Base-by-base conservation (phyloP, 2,888 invertebrate species). In the Spodoptera picta region DNA sequence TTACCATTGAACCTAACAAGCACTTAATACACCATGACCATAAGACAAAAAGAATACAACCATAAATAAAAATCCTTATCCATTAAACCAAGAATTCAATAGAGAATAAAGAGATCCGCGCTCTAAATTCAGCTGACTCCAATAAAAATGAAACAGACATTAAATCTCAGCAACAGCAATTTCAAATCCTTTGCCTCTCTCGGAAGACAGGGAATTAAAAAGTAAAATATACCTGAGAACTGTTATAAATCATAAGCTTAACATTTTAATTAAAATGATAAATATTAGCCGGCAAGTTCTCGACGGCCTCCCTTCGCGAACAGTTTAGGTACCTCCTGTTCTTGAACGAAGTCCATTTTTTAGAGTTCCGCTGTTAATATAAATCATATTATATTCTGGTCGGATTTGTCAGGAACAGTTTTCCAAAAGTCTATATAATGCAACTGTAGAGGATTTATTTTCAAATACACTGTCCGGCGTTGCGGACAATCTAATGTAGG, bases 221-320 rank as follows among this genome's bases (percentile, higher is more conserved):
- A 77, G 78, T 80, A 80, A 78, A 80, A 78, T 80, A 78, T 78
- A 78, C 78, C 77, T 77, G 75, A 31, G 59, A 74, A 65, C 65
- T 53, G 52, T 64, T 60, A 78, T 85, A 75, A 83, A 83, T 85
- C 81, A 77, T 64, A 67, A 69, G 80, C 85, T 86, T 80, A 79
- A 79, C 80, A 66, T 82, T 85, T 83, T 80, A 84, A 85, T 85
- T 85, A 83, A 82, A 79, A 78, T 78, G 79, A 84, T 83, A 81
- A 83, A 85, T 83, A 82, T 79, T 76, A 70, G 74, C 64, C 67
- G 49, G 61, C 44, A 50, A 54, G 59, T 69, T 77, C 65, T 14
- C 56, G 73, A 57, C 27, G 27, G 48, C 56, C 57, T 36, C 36
- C 36, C 36, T 36, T 36, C 36, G 5, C 36, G 7, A 36, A 9